These are phyloP conservation scores for Semnornis frantzii DNA, from an alignment of 2,113 vertebrate species.

Conservation along the genomic window DNA sequence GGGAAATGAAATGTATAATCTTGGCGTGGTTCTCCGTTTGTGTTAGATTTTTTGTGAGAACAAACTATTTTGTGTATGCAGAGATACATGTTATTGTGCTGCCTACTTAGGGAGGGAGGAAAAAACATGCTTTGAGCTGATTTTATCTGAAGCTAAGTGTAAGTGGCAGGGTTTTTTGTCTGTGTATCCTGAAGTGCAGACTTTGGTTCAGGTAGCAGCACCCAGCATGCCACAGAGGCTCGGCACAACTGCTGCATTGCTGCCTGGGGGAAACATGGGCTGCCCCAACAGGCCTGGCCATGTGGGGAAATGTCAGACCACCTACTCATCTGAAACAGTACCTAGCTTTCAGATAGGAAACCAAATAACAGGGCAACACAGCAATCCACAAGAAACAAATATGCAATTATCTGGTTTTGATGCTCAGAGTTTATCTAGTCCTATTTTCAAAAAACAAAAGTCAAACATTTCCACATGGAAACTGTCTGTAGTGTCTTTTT, in stretches of 20 bases:
- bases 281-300: background rate
- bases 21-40: constrained; percentile 23
- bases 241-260: background rate
- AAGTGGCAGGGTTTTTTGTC: constrained; percentile 49
- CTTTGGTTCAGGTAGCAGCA: constrained; percentile 19
- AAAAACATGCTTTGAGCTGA: background rate
- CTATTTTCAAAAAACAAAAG: background rate
- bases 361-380: background rate
- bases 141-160: constrained; percentile 55
- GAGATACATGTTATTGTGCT: background rate
- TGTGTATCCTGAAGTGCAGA: constrained; percentile 11
- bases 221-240: background rate
- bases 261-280: background rate
- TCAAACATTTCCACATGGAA: background rate
- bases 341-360: background rate
- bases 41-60: constrained; percentile 47
- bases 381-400: accelerated
- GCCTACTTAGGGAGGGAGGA: background rate
- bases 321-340: background rate
- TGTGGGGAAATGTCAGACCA: background rate
- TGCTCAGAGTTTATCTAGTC: background rate
- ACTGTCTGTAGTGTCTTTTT: background rate
- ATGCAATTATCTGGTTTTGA: accelerated
- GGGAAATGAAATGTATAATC: constrained; percentile 64
- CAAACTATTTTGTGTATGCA: constrained; percentile 28